phyloP scores from a whole-genome alignment of 2,113 vertebrate genomes.

The Cromileptes altivelis region DNA sequence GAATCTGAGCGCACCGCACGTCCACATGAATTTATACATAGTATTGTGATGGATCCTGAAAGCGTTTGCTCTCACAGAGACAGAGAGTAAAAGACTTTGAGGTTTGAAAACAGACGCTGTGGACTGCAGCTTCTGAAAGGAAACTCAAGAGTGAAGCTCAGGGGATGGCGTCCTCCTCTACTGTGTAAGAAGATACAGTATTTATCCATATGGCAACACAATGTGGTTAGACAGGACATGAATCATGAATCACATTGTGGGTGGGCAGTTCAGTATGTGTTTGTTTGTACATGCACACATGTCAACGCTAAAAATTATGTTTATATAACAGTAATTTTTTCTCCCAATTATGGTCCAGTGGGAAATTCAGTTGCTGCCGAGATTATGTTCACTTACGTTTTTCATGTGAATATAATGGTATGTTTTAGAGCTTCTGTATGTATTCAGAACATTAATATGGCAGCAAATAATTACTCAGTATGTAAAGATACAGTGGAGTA shows the following conservation, averaged over 20 bases:
- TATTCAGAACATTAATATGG: no score
- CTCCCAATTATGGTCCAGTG: background rate
- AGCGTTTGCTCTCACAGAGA: background rate
- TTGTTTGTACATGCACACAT: background rate
- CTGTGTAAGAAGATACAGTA: background rate
- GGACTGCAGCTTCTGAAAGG: constrained; percentile 2
- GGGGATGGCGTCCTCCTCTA: background rate
- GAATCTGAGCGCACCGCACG: background rate
- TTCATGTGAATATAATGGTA: background rate
- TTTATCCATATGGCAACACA: background rate
- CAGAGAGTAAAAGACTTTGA: background rate
- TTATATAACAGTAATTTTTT: background rate
- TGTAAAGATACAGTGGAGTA: no score
- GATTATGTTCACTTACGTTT: background rate
- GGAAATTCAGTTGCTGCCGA: background rate
- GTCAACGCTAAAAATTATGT: background rate
- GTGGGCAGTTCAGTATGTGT: background rate
- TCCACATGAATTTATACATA: background rate
- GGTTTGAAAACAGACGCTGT: background rate
- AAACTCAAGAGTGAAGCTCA: constrained; percentile 3
- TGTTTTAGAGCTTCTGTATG: no score
- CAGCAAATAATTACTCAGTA: no score
- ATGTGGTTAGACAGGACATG: background rate
- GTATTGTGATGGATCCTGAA: background rate
- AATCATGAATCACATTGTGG: background rate